These are phyloP conservation scores for Eubasilissa splendida DNA, from an alignment of 2,888 invertebrate species.

Conservation along the genomic window DNA sequence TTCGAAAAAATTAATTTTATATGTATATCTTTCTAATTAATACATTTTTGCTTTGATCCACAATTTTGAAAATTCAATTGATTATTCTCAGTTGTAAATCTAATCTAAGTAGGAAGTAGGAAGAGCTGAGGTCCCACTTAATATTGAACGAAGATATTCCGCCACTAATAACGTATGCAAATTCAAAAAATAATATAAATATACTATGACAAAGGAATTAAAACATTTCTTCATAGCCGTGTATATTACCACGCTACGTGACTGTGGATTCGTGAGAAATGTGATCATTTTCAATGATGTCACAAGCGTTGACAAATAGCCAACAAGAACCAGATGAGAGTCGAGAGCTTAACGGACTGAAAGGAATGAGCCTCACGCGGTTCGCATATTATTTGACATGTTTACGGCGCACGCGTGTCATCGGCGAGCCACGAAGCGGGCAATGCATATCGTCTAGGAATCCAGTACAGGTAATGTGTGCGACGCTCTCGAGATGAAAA, in stretches of 20 bases:
- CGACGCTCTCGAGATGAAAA: conserved; percentile 10
- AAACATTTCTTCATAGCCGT: neutral
- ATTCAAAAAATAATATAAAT: neutral
- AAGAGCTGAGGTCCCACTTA: neutral
- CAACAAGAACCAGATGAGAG: conserved; percentile 16
- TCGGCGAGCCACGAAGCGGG: neutral
- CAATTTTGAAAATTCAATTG: too few relatives aligned
- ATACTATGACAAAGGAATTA: neutral
- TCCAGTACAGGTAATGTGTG: conserved; percentile 2
- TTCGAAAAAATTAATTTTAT: too few relatives aligned
- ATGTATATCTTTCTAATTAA: too few relatives aligned
- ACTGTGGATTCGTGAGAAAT: conserved; percentile 19
- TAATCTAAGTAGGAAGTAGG: too few relatives aligned
- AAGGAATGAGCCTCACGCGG: neutral
- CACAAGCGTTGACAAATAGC: conserved; percentile 30
- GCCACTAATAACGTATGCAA: too few relatives aligned
- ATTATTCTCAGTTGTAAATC: too few relatives aligned
- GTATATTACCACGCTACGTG: neutral
- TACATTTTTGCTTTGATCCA: too few relatives aligned
- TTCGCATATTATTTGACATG: neutral
- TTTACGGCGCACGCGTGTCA: conserved; percentile 34
- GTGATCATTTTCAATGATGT: conserved; percentile 7
- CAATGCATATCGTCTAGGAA: conserved; percentile 10
- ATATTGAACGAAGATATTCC: neutral
- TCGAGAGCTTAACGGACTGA: conserved; percentile 18